Evolutionary conservation across 2,888 invertebrate genomes (phyloP).

Genomic region (Tricholauxania praeusta): DNA sequence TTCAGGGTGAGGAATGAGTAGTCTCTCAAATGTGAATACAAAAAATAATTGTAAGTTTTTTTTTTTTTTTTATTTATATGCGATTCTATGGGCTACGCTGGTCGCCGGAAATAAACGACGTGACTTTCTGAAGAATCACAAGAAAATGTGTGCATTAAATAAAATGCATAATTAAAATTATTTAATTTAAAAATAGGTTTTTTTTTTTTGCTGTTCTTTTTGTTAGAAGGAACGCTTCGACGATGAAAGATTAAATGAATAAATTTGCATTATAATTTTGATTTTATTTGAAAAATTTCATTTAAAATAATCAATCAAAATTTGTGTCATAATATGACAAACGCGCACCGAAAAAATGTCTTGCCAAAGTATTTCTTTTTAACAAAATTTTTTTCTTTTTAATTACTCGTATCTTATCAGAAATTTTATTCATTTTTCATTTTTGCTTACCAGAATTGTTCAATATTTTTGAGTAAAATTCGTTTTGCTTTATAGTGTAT

Average conservation of each 20-base stretch:
- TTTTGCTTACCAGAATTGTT: no score
- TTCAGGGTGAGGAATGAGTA: no score
- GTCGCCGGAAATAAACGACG: slow-evolving; percentile 66
- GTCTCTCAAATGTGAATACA: background rate
- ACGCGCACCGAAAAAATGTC: background rate
- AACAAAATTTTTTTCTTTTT: no score
- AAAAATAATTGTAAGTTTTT: background rate
- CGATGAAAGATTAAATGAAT: background rate
- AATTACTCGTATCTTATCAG: no score
- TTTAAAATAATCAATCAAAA: no score
- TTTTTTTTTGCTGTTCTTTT: slow-evolving; percentile 52
- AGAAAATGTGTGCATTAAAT: slow-evolving; percentile 26
- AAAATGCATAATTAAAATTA: slow-evolving; percentile 27
- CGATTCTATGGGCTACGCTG: slow-evolving; percentile 36
- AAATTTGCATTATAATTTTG: background rate
- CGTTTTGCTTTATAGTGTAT: no score
- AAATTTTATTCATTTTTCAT: no score
- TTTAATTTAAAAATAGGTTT: slow-evolving; percentile 1
- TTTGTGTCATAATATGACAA: no score
- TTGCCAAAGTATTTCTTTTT: background rate
- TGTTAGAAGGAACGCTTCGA: background rate
- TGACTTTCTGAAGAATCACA: slow-evolving; percentile 59
- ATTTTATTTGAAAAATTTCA: no score
- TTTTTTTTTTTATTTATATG: slow-evolving; percentile 38
- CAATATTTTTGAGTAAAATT: no score